Evolutionary conservation across 2,797 vertebrate genomes (phyloP), one percentile per base, ranked within the genome.

Genomic region (Aythya fuligula): DNA sequence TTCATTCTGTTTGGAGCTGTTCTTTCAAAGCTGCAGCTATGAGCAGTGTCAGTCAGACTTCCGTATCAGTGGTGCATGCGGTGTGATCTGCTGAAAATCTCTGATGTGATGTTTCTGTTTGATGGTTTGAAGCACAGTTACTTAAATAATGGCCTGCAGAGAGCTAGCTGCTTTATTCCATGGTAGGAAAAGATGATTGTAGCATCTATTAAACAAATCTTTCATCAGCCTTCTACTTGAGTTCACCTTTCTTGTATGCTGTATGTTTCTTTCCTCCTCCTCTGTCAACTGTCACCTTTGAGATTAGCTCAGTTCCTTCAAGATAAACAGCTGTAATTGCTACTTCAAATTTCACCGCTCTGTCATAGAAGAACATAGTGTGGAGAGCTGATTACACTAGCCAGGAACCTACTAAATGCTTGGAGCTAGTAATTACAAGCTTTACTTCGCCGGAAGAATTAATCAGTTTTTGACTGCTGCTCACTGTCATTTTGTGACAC

Each of bases 21-120:
- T 49, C 58, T 70, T 58, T 58, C 41, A 45, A 25, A 67, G 14
- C 8, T 66, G 56, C 66, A 87, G 24, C 5, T 13, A 2, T 79
- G 56, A 74, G 49, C 49, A 13, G 27, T 18, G 5, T 15, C 75
- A 79, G 38, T 41, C 77, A 81, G 15, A 13, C 14, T 51, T 47
- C 4, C 0, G 0, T 38, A 4, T n/a, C 70, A 30, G 32, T 27
- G 28, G 20, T 45, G 25, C 9, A 28, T 19, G 10, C 11, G 20
- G 13, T 27, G 13, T 34, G 32, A 36, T 58, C 45, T 65, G 0
- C 36, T 62, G 66, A 45, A 39, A 41, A 89, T 17, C 38, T 80
- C 30, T 57, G 2, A 22, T 34, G 6, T 69, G 15, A 45, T 4
- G 3, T 69, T 80, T 39, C 18, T 76, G 13, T 87, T 89, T 60